Evolutionary conservation across 2,888 invertebrate species (phyloP), one percentile per base, ranked within the genome.

Genomic region (Neocrepidodera transversa): DNA sequence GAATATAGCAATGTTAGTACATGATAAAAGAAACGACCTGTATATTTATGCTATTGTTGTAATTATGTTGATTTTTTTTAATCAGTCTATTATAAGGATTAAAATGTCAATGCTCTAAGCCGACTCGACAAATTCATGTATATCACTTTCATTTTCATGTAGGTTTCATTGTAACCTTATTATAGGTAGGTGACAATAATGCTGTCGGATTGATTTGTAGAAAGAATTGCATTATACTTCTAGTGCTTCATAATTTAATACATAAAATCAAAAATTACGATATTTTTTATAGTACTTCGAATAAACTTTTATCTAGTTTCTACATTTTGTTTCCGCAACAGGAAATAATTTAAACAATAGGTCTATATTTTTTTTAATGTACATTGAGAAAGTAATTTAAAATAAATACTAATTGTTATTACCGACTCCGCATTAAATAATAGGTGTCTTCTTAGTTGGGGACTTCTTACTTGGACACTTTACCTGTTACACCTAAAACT

Each of bases 151-250:
- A 14, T 42, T 42, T 23, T 18, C 18, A 20, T 20, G 42, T 42
- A 42, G 42, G 42, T 20, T 42, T 42, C 42, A 42, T 42, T 42
- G 42, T 42, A 42, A 42, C 42, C 42, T 42, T 11, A 42, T 42
- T 42, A 42, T 20, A 42, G 42, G 20, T 20, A 42, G 42, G 42
- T 42, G 42, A 20, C 20, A 42, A 42, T 42, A 42, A 42, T 13
- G 13, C 18, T 42, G n/a, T 36, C 36, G 11, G n/a, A 20, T 42
- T 20, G n/a, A 42, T 42, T 42, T 42, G 23, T 42, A 42, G 20
- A 6, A 23, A 42, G 8, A 11, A 42, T 20, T 18, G 18, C 1
- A 42, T 23, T 23, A 23, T 5, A 23, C 4, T 11, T 13, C 2
- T 32, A 32, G n/a, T n/a, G 32, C 32, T 32, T 32, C 32, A 32